A percentile compares a stretch with the other conserved stretches of the same genome.
Evolutionary conservation across 2,888 invertebrate genomes (phyloP).

Genomic region (Micoletzkya japonica): DNA sequence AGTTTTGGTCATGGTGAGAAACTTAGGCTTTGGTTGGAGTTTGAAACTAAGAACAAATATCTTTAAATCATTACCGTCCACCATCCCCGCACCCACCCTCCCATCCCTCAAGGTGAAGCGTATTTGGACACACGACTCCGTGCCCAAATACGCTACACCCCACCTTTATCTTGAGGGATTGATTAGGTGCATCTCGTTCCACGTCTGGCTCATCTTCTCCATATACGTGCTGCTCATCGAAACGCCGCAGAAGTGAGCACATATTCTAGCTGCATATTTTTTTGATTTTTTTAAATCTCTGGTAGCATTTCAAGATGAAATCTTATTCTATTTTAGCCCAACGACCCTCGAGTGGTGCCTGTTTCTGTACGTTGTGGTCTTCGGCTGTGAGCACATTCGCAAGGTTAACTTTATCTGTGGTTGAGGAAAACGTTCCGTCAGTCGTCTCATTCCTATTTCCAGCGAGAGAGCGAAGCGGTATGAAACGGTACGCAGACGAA

Average conservation of each 20-base stretch:
- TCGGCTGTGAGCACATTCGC: conserved; percentile 57
- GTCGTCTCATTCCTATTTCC: too few species aligned
- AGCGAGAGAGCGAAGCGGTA: too few species aligned
- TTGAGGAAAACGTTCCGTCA: too few species aligned
- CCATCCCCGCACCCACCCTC: too few species aligned
- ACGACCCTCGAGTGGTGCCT: conserved; percentile 54
- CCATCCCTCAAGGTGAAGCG: too few species aligned
- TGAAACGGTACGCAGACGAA: too few species aligned
- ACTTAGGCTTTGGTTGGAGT: not conserved
- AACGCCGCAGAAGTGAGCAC: conserved; percentile 26
- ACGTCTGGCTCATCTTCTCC: conserved; percentile 50
- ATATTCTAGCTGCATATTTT: not conserved
- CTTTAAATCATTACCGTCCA: not conserved
- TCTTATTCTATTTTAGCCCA: conserved; percentile 28
- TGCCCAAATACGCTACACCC: too few species aligned
- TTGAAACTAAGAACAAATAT: not conserved
- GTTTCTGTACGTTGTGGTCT: conserved; percentile 51
- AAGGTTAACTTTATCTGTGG: conserved; percentile 43
- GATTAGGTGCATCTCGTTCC: conserved; percentile 53
- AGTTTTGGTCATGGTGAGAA: conserved; percentile 46
- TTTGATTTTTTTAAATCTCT: too few species aligned
- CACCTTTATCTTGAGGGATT: too few species aligned
- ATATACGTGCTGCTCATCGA: conserved; percentile 59
- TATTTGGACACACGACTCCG: too few species aligned
- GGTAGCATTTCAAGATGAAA: not conserved